Evolutionary conservation across 2,888 invertebrate genomes (phyloP), one percentile per base, ranked within the genome.

Genomic region (Cryptocephalus moraei): DNA sequence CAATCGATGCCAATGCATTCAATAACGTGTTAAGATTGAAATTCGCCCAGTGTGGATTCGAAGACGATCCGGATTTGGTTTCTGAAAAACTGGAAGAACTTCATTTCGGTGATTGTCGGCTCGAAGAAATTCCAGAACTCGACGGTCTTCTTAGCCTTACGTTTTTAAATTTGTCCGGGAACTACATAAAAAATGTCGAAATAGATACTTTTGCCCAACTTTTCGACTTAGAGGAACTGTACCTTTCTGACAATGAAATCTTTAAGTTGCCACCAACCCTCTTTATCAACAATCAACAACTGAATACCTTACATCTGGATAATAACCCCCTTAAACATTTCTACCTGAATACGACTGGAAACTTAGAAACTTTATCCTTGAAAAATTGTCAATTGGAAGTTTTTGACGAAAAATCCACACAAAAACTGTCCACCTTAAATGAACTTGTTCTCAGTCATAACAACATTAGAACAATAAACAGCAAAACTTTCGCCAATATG

Each of bases 361-460:
- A 80, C 56, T 66, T 89, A 52, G 78, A 83, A 54, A 78, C 78
- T 43, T 68, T 89, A 14, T 82, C 86, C 51, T 75, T 84, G 45
- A 82, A 82, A 54, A 80, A 79, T 59, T 86, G 86, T 52, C 74
- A 77, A 33, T 80, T 88, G 44, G 75, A 72, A 57, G 74, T 77
- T 44, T 75, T 88, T 46, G 80, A 79, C 49, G 79, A 79, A 46
- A 75, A 75, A 47, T 81, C 84, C 72, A 79, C 84, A 58, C 75
- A 77, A 55, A 77, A 78, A 49, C 78, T 83, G 75, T 48, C 50
- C 13, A 48, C 50, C 8, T 44, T 60, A 32, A 58, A 51, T 39
- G 79, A 81, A 60, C 73, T 89, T 32, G 79, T 80, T 56, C 70
- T 88, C 8, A 82, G 79, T 58, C 79, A 82, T 41, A 88, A 88